Conservation (phyloP, 2,888 invertebrate species). For the Odiellus spinosus region DNA sequence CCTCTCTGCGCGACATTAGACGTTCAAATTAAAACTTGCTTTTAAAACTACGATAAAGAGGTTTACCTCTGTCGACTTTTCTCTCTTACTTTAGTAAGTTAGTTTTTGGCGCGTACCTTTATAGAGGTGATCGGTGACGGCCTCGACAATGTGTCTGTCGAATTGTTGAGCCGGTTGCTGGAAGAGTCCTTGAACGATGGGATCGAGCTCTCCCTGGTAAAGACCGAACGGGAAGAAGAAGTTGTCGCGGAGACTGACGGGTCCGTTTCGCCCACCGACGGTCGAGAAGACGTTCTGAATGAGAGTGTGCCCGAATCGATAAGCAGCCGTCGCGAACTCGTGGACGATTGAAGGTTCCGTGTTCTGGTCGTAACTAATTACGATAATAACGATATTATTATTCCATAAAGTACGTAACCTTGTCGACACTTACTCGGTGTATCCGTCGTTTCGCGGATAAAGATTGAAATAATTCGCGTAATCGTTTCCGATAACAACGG, state of each 20-base stretch:
- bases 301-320: slow-evolving; percentile 36
- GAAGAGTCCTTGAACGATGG: slow-evolving; percentile 33
- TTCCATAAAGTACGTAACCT: no score
- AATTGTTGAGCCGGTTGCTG: slow-evolving; percentile 33
- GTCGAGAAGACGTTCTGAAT: slow-evolving; percentile 53
- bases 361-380: slow-evolving; percentile 41
- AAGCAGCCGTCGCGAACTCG: slow-evolving; percentile 66
- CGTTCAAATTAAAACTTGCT: no score
- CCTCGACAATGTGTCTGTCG: slow-evolving; percentile 33
- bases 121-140: slow-evolving; percentile 44
- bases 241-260: slow-evolving; percentile 26
- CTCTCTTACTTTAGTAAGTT: no score
- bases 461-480: slow-evolving; percentile 21
- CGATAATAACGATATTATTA: no score
- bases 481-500: slow-evolving; percentile 50
- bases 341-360: slow-evolving; percentile 65
- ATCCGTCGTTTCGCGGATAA: slow-evolving; percentile 48
- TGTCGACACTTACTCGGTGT: slow-evolving; percentile 37
- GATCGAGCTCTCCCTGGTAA: slow-evolving; percentile 29
- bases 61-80: no score
- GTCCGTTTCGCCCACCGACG: not conserved
- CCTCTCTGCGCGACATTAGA: no score
- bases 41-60: no score
- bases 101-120: slow-evolving; percentile 40
- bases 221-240: slow-evolving; percentile 19